These are phyloP conservation scores for Battus philenor DNA, from an alignment of 1,140 invertebrate genomes.

Conservation along the genomic window DNA sequence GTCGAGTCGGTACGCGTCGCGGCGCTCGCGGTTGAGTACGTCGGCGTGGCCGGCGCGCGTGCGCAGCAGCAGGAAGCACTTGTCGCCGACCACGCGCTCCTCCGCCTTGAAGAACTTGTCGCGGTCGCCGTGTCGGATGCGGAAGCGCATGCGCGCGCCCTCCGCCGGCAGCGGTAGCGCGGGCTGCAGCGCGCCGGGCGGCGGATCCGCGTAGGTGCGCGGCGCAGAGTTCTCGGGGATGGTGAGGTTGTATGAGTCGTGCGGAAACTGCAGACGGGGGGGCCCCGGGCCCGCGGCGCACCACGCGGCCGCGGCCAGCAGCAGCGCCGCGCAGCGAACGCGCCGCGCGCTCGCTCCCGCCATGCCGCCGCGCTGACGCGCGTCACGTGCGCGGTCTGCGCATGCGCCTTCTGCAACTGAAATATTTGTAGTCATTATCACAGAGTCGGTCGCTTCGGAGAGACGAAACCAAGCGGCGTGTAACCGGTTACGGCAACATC, in stretches of 20 bases:
- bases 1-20: conserved; percentile 87
- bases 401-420: too few species aligned
- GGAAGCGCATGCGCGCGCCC: conserved; percentile 83
- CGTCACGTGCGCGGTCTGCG: too few species aligned
- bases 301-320: conserved; percentile 43
- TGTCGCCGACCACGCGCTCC: conserved; percentile 90
- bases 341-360: conserved; percentile 51
- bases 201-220: conserved; percentile 84
- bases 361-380: conserved; percentile 32
- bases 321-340: conserved; percentile 45
- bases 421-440: too few species aligned
- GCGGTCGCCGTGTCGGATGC: conserved; percentile 89
- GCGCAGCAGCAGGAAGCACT: conserved; percentile 92
- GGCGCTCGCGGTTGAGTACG: conserved; percentile 93
- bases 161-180: conserved; percentile 69
- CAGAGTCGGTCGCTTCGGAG: too few species aligned
- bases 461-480: too few species aligned
- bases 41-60: conserved; percentile 90
- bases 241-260: conserved; percentile 89
- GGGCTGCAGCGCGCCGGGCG: conserved; percentile 75
- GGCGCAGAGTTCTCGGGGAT: conserved; percentile 94
- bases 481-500: too few species aligned
- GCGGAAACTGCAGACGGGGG: conserved; percentile 78
- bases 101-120: conserved; percentile 96
- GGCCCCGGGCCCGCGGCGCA: conserved; percentile 39